A percentile compares a stretch with the other conserved stretches of the same genome.
Conservation (phyloP, 2,888 invertebrate genomes). For the Drosophila imparisetae region DNA sequence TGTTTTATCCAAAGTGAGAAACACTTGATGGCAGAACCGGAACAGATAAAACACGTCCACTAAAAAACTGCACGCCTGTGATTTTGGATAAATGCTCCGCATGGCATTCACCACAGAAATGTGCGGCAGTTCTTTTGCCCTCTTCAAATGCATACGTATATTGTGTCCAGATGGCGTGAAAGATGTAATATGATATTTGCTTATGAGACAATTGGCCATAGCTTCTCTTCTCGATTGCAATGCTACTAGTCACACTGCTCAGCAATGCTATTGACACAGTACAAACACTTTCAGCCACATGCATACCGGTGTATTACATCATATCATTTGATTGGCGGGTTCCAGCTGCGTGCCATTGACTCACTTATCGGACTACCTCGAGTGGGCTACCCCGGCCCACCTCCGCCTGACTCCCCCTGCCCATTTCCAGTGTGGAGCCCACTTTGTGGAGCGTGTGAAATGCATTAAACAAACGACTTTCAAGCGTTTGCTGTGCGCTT, state of each 20-base stretch:
- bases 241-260: background rate
- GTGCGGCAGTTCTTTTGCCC: slow-evolving; percentile 38
- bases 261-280: background rate
- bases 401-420: background rate
- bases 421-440: slow-evolving; percentile 34
- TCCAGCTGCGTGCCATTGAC: slow-evolving; percentile 29
- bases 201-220: background rate
- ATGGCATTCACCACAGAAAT: slow-evolving; percentile 54
- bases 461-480: slow-evolving; percentile 70
- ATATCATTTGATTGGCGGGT: slow-evolving; percentile 13
- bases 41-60: slow-evolving; percentile 60
- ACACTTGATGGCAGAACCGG: slow-evolving; percentile 18
- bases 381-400: slow-evolving; percentile 18
- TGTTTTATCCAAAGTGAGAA: slow-evolving; percentile 63
- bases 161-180: background rate
- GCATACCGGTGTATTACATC: slow-evolving; percentile 6
- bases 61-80: slow-evolving; percentile 68
- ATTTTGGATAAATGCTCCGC: slow-evolving; percentile 72
- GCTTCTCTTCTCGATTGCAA: background rate
- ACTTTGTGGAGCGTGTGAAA: slow-evolving; percentile 53
- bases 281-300: background rate
- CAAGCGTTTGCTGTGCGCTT: slow-evolving; percentile 74
- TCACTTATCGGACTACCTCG: slow-evolving; percentile 49
- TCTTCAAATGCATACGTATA: background rate
- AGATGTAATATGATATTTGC: background rate